Base-by-base conservation (phyloP, 2,888 invertebrate species). In the Heliconius charithonia region DNA sequence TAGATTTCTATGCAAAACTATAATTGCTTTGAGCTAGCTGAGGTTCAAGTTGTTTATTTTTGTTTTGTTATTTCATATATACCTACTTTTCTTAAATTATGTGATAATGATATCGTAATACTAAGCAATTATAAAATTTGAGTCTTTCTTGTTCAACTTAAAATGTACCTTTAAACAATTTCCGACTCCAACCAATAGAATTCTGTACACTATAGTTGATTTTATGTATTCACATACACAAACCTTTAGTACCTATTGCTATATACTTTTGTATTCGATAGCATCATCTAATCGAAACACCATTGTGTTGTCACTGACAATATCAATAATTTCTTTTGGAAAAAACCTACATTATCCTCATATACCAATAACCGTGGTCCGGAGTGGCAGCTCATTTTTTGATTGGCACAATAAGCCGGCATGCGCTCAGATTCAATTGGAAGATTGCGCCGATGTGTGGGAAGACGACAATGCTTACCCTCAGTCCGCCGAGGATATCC, bases 401-500 rank as follows among this genome's bases (percentile, higher is more conserved):
- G 92, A 95, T 95, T 95, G 92, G 90, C 91, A 87, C 93, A 94
- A 95, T 93, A 89, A 93, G 86, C 87, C 86, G 86, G 89, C 89
- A 89, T 90, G 90, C 89, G 89, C 91, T 89, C 89, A 83, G 87
- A 83, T 88, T 93, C 92, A 95, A 95, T 95, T 95, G 95, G 82
- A 95, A 94, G 90, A 95, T 95, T 94, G 91, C 90, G 84, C 83
- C 85, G 91, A 83, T 83, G 87, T 92, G 94, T 93, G 94, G 94
- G 94, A 92, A 91, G 93, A 87, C 89, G 89, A 89, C 89, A 90
- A 90, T 89, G 87, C 91, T 91, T 92, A 91, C 92, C 93, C 92
- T 90, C 90, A 89, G 88, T 86, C 82, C 81, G 83, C 83, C 89
- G 92, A 91, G 94, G 94, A 95, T 94, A 92, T 94, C 94, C 94